These are phyloP conservation scores for Drosophila histrio DNA, from an alignment of 2,888 invertebrate genomes.

Conservation along the genomic window DNA sequence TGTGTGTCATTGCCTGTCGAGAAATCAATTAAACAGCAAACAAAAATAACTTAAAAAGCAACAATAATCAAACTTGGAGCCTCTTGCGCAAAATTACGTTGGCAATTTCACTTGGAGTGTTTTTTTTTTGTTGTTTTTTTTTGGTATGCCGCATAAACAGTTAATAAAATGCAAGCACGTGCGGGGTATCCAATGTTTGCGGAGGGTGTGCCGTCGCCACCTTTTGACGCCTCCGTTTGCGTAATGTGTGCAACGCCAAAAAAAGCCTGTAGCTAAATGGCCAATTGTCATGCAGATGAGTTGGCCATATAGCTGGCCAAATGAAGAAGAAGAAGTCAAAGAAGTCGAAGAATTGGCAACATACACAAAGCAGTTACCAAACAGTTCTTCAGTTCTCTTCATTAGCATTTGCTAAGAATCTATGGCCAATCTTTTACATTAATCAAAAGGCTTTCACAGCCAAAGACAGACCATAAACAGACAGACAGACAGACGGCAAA, in stretches of 20 bases:
- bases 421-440: slow-evolving; percentile 38
- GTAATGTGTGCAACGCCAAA: slow-evolving; percentile 48
- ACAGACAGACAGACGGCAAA: slow-evolving; percentile 27
- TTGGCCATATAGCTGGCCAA: slow-evolving; percentile 10
- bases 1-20: slow-evolving; percentile 79
- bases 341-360: neutral
- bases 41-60: slow-evolving; percentile 22
- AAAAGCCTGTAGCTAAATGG: slow-evolving; percentile 2
- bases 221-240: slow-evolving; percentile 34
- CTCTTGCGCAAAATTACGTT: slow-evolving; percentile 77
- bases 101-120: slow-evolving; percentile 73
- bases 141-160: slow-evolving; percentile 68
- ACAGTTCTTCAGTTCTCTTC: slow-evolving; percentile 34
- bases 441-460: slow-evolving; percentile 63
- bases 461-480: slow-evolving; percentile 18
- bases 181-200: slow-evolving; percentile 9
- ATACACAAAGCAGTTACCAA: slow-evolving; percentile 7
- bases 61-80: neutral
- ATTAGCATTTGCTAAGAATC: slow-evolving; percentile 48
- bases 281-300: slow-evolving; percentile 73
- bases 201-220: slow-evolving; percentile 32
- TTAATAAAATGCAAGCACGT: slow-evolving; percentile 51
- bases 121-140: too few species aligned
- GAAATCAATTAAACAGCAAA: slow-evolving; percentile 75
- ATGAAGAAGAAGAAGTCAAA: neutral